Conservation (phyloP, 2,888 invertebrate species). For the Platycheirus albimanus region DNA sequence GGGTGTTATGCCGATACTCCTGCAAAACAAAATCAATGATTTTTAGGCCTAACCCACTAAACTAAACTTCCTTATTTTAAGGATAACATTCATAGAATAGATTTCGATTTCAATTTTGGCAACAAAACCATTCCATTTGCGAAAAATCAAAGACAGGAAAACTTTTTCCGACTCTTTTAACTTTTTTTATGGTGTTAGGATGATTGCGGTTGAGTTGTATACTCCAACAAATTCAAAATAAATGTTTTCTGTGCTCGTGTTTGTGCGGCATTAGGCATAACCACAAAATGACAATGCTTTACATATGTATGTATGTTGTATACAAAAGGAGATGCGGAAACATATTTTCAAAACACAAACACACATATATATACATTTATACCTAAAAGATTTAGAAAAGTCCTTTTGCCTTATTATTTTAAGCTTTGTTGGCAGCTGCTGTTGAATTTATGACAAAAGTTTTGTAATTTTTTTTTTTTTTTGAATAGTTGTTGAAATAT, state of each 20-base stretch:
- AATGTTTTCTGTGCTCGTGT: slow-evolving; percentile 6
- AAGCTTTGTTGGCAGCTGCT: slow-evolving; percentile 54
- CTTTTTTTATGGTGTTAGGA: slow-evolving; percentile 64
- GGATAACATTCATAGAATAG: too few relatives aligned
- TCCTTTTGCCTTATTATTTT: slow-evolving; percentile 33
- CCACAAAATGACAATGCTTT: slow-evolving; percentile 52
- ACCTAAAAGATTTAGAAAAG: too few relatives aligned
- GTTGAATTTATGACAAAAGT: slow-evolving; percentile 58
- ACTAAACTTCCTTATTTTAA: slow-evolving; percentile 13
- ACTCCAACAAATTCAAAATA: slow-evolving; percentile 36
- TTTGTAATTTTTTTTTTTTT: slow-evolving; percentile 3
- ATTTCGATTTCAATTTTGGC: slow-evolving; percentile 65
- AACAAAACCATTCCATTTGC: slow-evolving; percentile 30
- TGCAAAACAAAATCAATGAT: slow-evolving; percentile 33
- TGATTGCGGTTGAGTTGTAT: slow-evolving; percentile 66
- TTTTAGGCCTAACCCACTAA: slow-evolving; percentile 30
- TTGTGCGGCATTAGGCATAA: slow-evolving; percentile 20
- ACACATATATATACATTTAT: too few relatives aligned
- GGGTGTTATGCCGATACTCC: slow-evolving; percentile 9
- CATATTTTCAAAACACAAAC: too few relatives aligned
- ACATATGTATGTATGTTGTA: too few relatives aligned
- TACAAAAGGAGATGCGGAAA: too few relatives aligned
- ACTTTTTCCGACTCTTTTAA: slow-evolving; percentile 35
- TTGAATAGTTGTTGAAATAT: neutral
- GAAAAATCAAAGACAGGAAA: slow-evolving; percentile 41